Evolutionary conservation across 64 coral and sea anemone species (phyloP).

Genomic region (Actinia tenebrosa): DNA sequence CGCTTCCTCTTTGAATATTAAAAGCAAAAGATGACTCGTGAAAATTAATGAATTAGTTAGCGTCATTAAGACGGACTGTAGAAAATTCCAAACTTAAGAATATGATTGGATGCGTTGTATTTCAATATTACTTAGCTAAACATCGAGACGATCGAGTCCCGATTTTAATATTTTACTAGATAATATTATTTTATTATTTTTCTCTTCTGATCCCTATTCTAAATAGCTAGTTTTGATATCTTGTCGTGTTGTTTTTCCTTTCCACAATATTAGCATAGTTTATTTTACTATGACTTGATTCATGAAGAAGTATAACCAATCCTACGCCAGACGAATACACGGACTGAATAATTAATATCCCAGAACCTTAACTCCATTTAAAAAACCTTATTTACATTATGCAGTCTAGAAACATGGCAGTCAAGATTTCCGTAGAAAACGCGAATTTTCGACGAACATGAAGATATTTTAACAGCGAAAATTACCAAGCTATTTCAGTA

Average conservation of each 20-base stretch:
- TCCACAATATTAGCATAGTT: neutral
- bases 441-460: neutral
- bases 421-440: neutral
- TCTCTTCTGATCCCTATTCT: neutral
- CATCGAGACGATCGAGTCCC: neutral
- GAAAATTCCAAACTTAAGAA: neutral
- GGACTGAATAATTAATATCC: conserved; percentile 5
- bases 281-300: neutral
- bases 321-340: neutral
- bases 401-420: neutral
- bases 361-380: neutral
- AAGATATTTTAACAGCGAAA: neutral
- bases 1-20: neutral
- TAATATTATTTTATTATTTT: neutral
- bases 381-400: conserved; percentile 6
- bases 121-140: neutral
- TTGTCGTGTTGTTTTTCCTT: neutral
- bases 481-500: neutral
- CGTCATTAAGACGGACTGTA: neutral
- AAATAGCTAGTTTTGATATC: neutral
- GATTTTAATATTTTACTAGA: neutral
- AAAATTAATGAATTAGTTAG: neutral
- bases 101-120: neutral
- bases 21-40: neutral
- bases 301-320: neutral